Evolutionary conservation across 1,140 invertebrate species (phyloP).

Genomic region (Eriosoma lanigerum): DNA sequence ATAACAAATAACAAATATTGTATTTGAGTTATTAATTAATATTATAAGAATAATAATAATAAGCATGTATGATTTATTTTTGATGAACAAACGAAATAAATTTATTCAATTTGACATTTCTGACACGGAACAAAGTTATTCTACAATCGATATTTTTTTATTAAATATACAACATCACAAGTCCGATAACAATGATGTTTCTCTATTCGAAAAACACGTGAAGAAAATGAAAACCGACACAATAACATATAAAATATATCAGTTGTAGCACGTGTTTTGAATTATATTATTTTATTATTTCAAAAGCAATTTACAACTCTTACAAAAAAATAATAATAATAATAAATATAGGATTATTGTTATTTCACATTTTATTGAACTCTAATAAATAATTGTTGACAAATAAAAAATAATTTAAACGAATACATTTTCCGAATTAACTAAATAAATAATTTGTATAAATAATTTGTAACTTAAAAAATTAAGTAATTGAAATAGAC

Average conservation of each 20-base stretch:
- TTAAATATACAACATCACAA: constrained; percentile 23
- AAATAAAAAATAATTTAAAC: too few species aligned
- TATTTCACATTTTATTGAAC: neutral
- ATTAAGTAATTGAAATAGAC: too few species aligned
- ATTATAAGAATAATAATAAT: too few species aligned
- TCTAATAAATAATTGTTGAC: too few species aligned
- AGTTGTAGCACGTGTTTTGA: constrained; percentile 2
- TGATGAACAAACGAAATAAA: neutral
- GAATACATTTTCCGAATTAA: too few species aligned
- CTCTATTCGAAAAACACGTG: neutral
- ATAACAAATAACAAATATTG: too few species aligned
- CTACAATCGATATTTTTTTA: neutral
- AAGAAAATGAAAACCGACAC: constrained; percentile 17
- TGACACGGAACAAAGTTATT: constrained; percentile 19
- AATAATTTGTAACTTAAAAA: too few species aligned
- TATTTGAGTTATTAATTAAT: too few species aligned
- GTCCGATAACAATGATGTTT: constrained; percentile 16
- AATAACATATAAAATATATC: constrained; percentile 15
- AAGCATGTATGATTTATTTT: neutral
- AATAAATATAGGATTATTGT: neutral
- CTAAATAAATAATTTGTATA: too few species aligned
- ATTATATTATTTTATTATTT: constrained; percentile 20
- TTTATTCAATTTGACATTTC: neutral
- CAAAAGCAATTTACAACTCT: neutral
- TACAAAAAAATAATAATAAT: neutral